Evolutionary conservation across 2,113 vertebrate species (phyloP).

Genomic region (Kryptolebias marmoratus): DNA sequence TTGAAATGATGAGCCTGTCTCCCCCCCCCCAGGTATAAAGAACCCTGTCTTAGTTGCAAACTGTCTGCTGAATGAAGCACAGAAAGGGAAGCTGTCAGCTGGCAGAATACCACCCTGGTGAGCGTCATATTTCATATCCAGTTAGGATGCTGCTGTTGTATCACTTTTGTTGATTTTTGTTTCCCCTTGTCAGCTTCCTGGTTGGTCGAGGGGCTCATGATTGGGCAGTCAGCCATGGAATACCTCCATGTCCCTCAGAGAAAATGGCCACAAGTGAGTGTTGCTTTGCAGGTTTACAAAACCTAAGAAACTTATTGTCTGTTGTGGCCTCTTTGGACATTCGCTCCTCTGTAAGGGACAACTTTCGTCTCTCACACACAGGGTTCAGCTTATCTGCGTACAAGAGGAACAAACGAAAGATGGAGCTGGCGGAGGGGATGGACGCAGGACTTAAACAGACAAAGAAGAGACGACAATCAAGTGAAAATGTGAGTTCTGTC

Average conservation of each 20-base stretch:
- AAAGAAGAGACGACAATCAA: conserved; percentile 96
- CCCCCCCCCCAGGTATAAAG: conserved; percentile 87
- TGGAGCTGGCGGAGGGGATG: conserved; percentile 96
- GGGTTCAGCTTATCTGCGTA: conserved; percentile 98
- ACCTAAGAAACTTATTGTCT: neutral
- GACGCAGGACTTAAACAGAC: conserved; percentile 90
- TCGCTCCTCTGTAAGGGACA: neutral
- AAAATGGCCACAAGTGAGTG: conserved; percentile 98
- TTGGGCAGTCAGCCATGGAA: conserved; percentile 96
- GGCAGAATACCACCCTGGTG: conserved; percentile 99
- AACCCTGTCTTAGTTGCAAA: conserved; percentile 97
- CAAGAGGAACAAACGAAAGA: conserved; percentile 98
- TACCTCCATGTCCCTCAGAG: conserved; percentile 92
- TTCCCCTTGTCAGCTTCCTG: conserved; percentile 87
- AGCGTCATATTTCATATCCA: conserved; percentile 64
- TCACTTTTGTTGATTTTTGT: conserved; percentile 16
- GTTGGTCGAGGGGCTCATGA: conserved; percentile 96
- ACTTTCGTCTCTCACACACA: conserved; percentile 58
- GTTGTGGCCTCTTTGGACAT: too few species aligned
- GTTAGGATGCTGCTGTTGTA: neutral
- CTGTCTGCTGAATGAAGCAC: conserved; percentile 94
- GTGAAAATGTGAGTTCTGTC: conserved; percentile 87
- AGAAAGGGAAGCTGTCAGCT: conserved; percentile 98
- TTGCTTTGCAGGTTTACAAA: conserved; percentile 8
- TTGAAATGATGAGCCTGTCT: conserved; percentile 6